Conservation (phyloP, 2,888 invertebrate species). For the Eupithecia centaureata region DNA sequence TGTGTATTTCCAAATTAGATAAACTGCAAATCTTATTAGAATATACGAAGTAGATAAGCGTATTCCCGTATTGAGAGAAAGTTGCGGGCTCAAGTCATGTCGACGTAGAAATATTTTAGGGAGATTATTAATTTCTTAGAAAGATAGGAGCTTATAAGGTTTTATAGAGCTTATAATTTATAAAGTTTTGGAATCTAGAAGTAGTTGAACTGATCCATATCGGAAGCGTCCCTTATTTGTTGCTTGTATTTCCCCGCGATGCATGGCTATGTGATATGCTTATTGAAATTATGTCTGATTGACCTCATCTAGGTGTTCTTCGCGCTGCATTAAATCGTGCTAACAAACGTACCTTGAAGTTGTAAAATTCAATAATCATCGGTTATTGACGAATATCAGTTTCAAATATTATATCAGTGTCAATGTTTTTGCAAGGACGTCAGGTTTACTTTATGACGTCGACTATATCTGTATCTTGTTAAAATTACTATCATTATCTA, state of each 20-base stretch:
- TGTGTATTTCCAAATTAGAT: neutral
- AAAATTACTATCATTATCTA: conserved; percentile 15
- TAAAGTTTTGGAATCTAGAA: neutral
- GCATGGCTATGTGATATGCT: neutral
- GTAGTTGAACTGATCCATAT: neutral
- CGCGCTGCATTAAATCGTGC: neutral
- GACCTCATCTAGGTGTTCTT: neutral
- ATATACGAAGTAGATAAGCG: neutral
- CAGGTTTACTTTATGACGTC: neutral
- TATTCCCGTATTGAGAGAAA: too few relatives aligned
- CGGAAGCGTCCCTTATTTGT: too few relatives aligned
- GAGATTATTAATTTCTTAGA: too few relatives aligned
- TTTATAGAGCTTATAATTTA: neutral
- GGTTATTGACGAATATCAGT: neutral
- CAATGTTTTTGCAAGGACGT: conserved; percentile 4
- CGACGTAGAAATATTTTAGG: too few relatives aligned
- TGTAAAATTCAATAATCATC: neutral
- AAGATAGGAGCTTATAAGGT: neutral
- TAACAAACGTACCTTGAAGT: neutral
- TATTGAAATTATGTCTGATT: neutral
- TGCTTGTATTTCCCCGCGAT: neutral
- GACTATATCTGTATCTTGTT: neutral
- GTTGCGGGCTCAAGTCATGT: too few relatives aligned
- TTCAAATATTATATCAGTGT: conserved; percentile 2
- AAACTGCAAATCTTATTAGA: neutral